Conservation (phyloP, 2,888 invertebrate species). For the Zele albiditarsus region DNA sequence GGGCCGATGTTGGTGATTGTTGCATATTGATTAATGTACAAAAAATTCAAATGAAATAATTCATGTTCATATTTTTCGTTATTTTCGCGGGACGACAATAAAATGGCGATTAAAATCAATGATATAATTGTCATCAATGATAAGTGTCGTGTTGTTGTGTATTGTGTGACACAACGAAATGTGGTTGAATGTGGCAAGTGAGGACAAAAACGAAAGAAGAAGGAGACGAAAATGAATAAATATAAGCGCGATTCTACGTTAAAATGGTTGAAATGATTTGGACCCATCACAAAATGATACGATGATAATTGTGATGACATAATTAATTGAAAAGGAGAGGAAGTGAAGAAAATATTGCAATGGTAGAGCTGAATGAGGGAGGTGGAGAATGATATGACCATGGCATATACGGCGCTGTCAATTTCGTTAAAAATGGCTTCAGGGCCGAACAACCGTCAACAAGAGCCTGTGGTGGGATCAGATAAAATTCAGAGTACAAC, state of each 20-base stretch:
- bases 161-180: no score
- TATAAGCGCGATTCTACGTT: not conserved
- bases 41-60: not conserved
- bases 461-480: conserved; percentile 79
- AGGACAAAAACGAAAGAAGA: not conserved
- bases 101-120: not conserved
- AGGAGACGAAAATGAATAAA: not conserved
- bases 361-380: conserved; percentile 26
- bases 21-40: not conserved
- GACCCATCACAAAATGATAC: not conserved
- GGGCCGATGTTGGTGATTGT: not conserved
- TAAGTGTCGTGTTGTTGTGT: no score
- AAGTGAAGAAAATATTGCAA: not conserved
- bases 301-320: not conserved
- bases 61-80: not conserved
- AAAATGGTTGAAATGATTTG: not conserved
- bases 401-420: conserved; percentile 59
- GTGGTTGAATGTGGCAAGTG: no score
- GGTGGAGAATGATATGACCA: conserved; percentile 50
- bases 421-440: conserved; percentile 80
- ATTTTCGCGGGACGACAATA: not conserved
- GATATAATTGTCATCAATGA: not conserved
- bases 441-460: conserved; percentile 84
- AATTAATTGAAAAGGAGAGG: not conserved
- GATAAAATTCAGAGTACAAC: conserved; percentile 53